Conservation (phyloP, 2,888 invertebrate genomes). For the Iselma pallidipennis region DNA sequence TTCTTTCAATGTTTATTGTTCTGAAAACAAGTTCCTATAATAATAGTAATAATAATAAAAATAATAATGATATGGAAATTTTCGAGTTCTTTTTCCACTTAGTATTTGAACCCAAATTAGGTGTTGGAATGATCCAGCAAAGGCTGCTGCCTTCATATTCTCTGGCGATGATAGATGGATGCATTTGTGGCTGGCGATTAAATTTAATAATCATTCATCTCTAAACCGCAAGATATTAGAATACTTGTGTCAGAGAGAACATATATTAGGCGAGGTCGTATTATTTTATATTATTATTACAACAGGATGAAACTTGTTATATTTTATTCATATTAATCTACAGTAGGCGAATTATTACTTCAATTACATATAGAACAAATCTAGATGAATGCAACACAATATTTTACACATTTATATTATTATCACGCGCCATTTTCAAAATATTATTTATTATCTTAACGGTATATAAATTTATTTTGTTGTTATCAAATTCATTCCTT, state of each 20-base stretch:
- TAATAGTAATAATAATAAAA: too few species aligned
- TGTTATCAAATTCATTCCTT: background rate
- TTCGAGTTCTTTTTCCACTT: too few species aligned
- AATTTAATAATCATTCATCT: background rate
- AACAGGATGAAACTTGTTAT: slow-evolving; percentile 54
- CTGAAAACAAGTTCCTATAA: too few species aligned
- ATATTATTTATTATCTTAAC: background rate
- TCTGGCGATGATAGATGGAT: too few species aligned
- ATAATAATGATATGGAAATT: too few species aligned
- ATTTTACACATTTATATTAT: slow-evolving; percentile 29
- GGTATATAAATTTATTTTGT: background rate
- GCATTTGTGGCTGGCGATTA: too few species aligned
- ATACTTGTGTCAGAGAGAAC: background rate
- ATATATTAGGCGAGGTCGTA: slow-evolving; percentile 45
- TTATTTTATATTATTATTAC: slow-evolving; percentile 45
- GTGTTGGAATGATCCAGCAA: too few species aligned
- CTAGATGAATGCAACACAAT: slow-evolving; percentile 31
- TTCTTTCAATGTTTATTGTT: too few species aligned
- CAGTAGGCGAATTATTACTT: slow-evolving; percentile 56
- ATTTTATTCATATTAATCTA: slow-evolving; percentile 57
- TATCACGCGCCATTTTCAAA: slow-evolving; percentile 15
- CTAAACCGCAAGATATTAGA: background rate
- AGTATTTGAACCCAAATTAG: too few species aligned
- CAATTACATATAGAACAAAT: slow-evolving; percentile 49
- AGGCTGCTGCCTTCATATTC: too few species aligned